These are phyloP conservation scores for Diogma glabrata DNA, from an alignment of 2,888 invertebrate genomes.

Conservation along the genomic window DNA sequence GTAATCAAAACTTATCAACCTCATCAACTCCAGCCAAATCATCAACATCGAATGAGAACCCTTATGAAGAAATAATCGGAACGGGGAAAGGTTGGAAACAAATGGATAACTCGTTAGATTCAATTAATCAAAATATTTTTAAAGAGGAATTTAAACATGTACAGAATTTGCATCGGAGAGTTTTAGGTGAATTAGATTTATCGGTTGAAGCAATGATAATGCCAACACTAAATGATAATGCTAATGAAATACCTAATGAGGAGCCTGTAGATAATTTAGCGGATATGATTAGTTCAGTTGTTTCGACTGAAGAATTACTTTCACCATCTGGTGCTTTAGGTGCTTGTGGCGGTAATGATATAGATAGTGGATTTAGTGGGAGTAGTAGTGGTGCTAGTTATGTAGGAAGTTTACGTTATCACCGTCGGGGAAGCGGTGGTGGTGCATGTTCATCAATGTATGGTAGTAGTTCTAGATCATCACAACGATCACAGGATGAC, in stretches of 20 bases:
- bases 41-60: slow-evolving; percentile 50
- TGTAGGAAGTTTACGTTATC: slow-evolving; percentile 53
- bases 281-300: slow-evolving; percentile 25
- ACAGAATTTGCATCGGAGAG: slow-evolving; percentile 69
- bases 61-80: slow-evolving; percentile 34
- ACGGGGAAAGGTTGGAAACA: slow-evolving; percentile 19
- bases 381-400: slow-evolving; percentile 78
- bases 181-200: slow-evolving; percentile 75
- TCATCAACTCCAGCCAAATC: slow-evolving; percentile 9
- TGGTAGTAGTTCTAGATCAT: slow-evolving; percentile 29
- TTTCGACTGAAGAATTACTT: slow-evolving; percentile 30
- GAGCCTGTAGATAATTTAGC: slow-evolving; percentile 38
- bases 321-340: slow-evolving; percentile 26
- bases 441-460: slow-evolving; percentile 14
- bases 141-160: slow-evolving; percentile 76
- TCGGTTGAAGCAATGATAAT: slow-evolving; percentile 82
- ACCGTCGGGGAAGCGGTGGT: slow-evolving; percentile 6
- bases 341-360: slow-evolving; percentile 39
- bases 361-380: slow-evolving; percentile 64
- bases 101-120: slow-evolving; percentile 48
- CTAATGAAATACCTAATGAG: slow-evolving; percentile 43
- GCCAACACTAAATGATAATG: slow-evolving; percentile 50
- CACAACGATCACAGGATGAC: slow-evolving; percentile 27
- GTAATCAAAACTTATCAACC: slow-evolving; percentile 26
- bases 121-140: slow-evolving; percentile 55